Percentiles rank a stretch among this genome's conserved stretches.
Conservation (phyloP, 2,888 invertebrate genomes). For the Heteromurus nitidus region DNA sequence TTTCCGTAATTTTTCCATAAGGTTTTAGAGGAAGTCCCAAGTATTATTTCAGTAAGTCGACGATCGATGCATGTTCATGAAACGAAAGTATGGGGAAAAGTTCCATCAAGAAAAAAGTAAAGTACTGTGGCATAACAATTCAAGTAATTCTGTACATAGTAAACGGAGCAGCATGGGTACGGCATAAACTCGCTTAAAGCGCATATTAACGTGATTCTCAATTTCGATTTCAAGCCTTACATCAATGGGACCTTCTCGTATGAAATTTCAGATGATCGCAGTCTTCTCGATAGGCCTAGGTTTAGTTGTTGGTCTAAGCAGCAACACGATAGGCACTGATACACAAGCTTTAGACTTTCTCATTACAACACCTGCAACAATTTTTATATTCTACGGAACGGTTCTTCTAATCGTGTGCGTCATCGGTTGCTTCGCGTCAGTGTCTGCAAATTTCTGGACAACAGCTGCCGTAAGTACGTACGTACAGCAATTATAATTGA, state of each 20-base stretch:
- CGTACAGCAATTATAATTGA: no score
- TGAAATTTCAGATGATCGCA: conserved; percentile 45
- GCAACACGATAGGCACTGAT: conserved; percentile 53
- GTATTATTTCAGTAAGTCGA: no score
- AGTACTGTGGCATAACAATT: conserved; percentile 16
- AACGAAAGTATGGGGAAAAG: conserved; percentile 13
- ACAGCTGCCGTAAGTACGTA: conserved; percentile 12
- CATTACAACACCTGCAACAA: conserved; percentile 66
- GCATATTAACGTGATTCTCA: not conserved
- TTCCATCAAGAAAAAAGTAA: not conserved
- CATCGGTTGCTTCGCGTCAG: conserved; percentile 65
- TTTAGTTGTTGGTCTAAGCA: conserved; percentile 60
- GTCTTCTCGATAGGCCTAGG: conserved; percentile 56
- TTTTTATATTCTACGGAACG: conserved; percentile 63
- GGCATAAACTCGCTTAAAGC: not conserved
- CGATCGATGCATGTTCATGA: no score
- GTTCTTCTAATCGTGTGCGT: conserved; percentile 50
- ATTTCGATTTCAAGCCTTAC: not conserved
- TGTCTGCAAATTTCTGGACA: conserved; percentile 35
- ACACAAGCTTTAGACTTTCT: conserved; percentile 39
- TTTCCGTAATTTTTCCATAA: no score
- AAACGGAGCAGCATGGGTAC: conserved; percentile 47
- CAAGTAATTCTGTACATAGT: conserved; percentile 33
- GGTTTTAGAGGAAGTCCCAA: no score
- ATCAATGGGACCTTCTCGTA: no score